Conservation (phyloP, 2,113 vertebrate genomes). For the Fukomys damarensis region DNA sequence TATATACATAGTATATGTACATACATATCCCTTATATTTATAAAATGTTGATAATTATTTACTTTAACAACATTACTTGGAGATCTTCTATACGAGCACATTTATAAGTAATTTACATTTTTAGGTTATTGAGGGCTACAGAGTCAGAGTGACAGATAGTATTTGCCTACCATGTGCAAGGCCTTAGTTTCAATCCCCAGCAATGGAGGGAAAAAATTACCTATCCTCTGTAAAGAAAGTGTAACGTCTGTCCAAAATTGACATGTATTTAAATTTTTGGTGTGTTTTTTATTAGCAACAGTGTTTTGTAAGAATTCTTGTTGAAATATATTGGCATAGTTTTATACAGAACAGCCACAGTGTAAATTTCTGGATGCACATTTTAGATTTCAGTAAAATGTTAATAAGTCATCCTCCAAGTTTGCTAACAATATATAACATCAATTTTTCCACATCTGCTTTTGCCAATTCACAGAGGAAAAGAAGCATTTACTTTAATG, state of each 20-base stretch:
- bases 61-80: not conserved
- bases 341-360: not conserved
- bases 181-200: not conserved
- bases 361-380: not conserved
- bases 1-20: not conserved
- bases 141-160: not conserved
- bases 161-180: not conserved
- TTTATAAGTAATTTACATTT: not conserved
- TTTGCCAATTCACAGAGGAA: not conserved
- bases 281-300: not conserved
- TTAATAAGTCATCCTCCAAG: not conserved
- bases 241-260: not conserved
- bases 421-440: not conserved
- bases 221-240: not conserved
- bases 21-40: not conserved
- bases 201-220: not conserved
- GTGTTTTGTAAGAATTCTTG: not conserved
- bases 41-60: not conserved
- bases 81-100: not conserved
- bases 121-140: not conserved
- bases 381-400: not conserved
- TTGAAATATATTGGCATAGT: not conserved
- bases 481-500: not conserved
- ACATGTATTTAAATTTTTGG: not conserved
- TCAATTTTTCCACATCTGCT: not conserved